Evolutionary conservation across 1,140 invertebrate species (phyloP).

Genomic region (Drosophila chauvacae): DNA sequence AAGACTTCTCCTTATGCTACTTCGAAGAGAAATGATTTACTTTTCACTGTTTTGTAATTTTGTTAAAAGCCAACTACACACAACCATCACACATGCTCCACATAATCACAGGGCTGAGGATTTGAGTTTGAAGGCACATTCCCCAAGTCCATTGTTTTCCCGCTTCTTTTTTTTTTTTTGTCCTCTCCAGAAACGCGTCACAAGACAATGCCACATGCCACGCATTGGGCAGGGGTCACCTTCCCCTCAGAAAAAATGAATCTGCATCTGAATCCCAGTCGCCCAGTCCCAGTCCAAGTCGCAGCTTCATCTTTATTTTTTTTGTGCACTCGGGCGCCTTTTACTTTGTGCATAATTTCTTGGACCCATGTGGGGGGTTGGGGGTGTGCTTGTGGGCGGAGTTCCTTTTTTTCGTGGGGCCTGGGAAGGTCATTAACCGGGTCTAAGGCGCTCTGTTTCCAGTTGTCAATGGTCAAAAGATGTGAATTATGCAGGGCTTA

Average conservation of each 20-base stretch:
- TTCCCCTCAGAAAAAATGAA: conserved; percentile 23
- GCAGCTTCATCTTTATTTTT: conserved; percentile 54
- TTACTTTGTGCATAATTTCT: conserved; percentile 80
- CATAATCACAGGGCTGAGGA: conserved; percentile 48
- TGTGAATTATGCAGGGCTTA: conserved; percentile 24
- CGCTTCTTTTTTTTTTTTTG: not conserved
- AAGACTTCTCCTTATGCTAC: not conserved
- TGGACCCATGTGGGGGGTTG: conserved; percentile 37
- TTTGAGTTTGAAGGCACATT: conserved; percentile 12
- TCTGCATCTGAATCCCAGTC: conserved; percentile 19
- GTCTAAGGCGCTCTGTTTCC: not conserved
- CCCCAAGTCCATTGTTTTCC: conserved; percentile 57
- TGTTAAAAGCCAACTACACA: conserved; percentile 67
- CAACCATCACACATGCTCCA: conserved; percentile 22
- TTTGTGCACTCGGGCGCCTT: conserved; percentile 73
- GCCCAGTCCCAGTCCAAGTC: conserved; percentile 10
- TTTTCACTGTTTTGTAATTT: conserved; percentile 58
- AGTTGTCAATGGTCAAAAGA: conserved; percentile 28
- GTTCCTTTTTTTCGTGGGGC: conserved; percentile 9
- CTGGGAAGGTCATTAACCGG: conserved; percentile 38
- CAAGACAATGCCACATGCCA: conserved; percentile 46
- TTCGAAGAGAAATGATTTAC: not conserved
- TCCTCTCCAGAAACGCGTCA: conserved; percentile 4
- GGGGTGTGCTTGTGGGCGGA: not conserved
- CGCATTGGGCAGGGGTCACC: conserved; percentile 68